Evolutionary conservation across 2,113 vertebrate species (phyloP), one percentile per base, ranked within the genome.

Genomic region (Anguilla rostrata): DNA sequence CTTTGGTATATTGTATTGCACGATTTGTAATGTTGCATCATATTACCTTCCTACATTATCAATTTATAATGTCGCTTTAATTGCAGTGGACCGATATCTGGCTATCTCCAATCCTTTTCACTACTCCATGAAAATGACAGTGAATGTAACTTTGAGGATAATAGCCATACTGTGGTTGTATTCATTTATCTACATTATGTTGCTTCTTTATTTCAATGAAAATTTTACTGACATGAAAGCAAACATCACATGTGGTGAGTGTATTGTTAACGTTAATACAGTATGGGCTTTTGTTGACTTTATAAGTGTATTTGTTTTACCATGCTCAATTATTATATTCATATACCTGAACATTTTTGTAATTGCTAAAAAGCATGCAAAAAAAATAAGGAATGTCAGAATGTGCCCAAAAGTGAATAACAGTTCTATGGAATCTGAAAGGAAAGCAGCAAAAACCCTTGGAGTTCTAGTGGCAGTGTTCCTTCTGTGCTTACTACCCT

Each of bases 331-430:
- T 0, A 84, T 87, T 81, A 78, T 91, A 3, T 43, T 89, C 34
- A 86, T 91, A 63, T 90, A 92, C 80, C 20, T 83, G 0, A 78
- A n/a, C n/a, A 84, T 87, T 63, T 87, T 87, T 83, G 53, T 15
- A 15, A 78, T 87, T 57, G 86, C 82, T 29, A 84, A 39, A 39
- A 87, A 29, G 57, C 86, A 87, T 63, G 82, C 22, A 1, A 79
- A 60, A 15, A 71, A 63, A 63, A 84, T 80, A 29, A 80, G 75
- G 18, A 39, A 29, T n/a, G 71, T 82, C 15, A 39, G 49, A 53
- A 53, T 41, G 26, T 78, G 15, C 26, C 20, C 16, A 26, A 39
- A 75, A 9, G 0, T 41, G 29, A 85, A 78, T 49, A 85, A n/a
- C 7, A 84, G 83, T 5, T 57, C 83, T 5, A 87, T 85, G 78